A percentile compares a stretch with the other conserved stretches of the same genome.
phyloP scores from a whole-genome alignment of 2,797 vertebrate genomes.

The Anguilla pacifica region DNA sequence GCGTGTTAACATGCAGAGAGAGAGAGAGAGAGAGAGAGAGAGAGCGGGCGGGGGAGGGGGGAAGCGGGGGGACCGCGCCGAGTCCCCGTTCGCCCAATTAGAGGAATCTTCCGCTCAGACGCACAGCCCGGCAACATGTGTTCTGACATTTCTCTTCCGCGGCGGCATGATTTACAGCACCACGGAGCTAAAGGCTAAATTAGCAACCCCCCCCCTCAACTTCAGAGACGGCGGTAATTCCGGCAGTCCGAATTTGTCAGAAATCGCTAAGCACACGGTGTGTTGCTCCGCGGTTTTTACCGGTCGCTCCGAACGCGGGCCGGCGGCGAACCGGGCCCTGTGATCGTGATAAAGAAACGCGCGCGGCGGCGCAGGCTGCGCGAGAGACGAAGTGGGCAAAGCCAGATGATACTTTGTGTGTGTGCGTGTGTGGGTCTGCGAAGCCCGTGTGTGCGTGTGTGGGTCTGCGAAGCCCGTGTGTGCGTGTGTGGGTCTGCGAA shows the following conservation, averaged over 20 bases:
- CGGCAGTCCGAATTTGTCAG: slow-evolving; percentile 64
- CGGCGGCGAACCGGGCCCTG: slow-evolving; percentile 24
- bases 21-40: slow-evolving; percentile 53
- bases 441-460: background rate
- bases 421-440: background rate
- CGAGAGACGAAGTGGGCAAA: background rate
- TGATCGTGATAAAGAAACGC: slow-evolving; percentile 8
- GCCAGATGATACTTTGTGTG: background rate
- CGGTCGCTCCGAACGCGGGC: background rate
- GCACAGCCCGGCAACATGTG: slow-evolving; percentile 78
- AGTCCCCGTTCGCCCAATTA: slow-evolving; percentile 86
- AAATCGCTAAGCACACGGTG: slow-evolving; percentile 58
- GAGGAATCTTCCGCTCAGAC: slow-evolving; percentile 80
- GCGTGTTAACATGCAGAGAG: slow-evolving; percentile 75
- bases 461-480: background rate
- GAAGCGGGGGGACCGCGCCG: slow-evolving; percentile 76
- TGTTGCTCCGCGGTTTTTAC: slow-evolving; percentile 51
- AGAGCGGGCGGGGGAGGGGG: slow-evolving; percentile 48
- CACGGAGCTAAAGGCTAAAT: slow-evolving; percentile 81
- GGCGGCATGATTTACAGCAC: slow-evolving; percentile 79
- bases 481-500: background rate
- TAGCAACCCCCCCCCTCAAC: slow-evolving; percentile 67
- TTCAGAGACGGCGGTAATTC: slow-evolving; percentile 66
- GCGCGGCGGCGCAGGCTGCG: background rate
- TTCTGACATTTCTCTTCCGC: slow-evolving; percentile 84